Conservation (phyloP, 2,113 vertebrate genomes). For the Aix galericulata region DNA sequence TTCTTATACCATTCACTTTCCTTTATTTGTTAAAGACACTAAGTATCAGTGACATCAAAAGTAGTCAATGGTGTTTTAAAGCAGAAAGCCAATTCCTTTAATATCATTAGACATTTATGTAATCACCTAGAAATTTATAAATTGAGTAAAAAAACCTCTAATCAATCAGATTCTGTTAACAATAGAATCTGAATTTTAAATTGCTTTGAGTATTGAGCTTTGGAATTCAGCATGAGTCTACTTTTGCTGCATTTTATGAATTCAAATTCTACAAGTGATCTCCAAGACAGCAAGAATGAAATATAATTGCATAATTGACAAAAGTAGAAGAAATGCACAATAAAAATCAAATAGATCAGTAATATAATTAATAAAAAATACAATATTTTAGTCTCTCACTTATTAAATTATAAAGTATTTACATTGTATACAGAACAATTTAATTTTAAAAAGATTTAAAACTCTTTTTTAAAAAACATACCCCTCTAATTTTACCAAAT, state of each 20-base stretch:
- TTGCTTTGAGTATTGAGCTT: neutral
- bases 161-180: neutral
- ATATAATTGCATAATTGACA: neutral
- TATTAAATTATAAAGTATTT: accelerated
- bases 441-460: neutral
- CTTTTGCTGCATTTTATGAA: neutral
- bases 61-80: neutral
- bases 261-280: neutral
- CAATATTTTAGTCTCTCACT: neutral
- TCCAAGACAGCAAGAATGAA: neutral
- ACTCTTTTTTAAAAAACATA: neutral
- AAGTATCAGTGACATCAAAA: neutral
- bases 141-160: neutral
- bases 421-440: neutral
- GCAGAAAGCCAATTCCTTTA: neutral
- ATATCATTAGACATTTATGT: neutral
- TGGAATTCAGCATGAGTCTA: neutral
- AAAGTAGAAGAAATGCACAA: neutral
- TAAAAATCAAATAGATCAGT: neutral
- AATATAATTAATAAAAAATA: neutral
- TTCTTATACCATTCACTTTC: neutral
- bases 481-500: neutral
- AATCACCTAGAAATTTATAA: neutral
- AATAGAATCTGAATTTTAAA: neutral
- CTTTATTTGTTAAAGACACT: neutral